Conservation (phyloP, 2,113 vertebrate genomes). For the Peromyscus californicus region DNA sequence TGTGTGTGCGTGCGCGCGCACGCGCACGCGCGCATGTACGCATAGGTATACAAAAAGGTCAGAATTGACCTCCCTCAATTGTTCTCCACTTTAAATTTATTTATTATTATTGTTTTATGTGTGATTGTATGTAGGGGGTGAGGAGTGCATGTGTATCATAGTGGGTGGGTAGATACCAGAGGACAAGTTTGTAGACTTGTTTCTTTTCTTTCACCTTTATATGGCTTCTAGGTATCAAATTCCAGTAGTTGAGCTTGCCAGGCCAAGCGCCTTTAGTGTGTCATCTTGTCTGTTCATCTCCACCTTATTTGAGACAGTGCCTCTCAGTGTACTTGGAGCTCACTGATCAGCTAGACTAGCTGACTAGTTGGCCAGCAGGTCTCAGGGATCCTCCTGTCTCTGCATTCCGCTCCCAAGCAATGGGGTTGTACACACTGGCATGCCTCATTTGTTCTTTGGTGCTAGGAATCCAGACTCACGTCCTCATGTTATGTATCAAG, state of each 20-base stretch:
- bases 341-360: not conserved
- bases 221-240: not conserved
- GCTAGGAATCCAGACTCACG: not conserved
- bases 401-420: not conserved
- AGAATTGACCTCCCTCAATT: not conserved
- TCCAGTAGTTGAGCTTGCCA: not conserved
- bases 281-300: not conserved
- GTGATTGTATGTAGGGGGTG: not conserved
- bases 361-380: too few species aligned
- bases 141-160: not conserved
- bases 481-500: not conserved
- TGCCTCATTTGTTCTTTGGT: not conserved
- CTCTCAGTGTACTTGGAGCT: not conserved
- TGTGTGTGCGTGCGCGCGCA: not conserved
- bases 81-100: not conserved
- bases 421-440: too few species aligned
- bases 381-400: not conserved
- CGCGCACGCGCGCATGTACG: too few species aligned
- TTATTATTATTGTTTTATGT: not conserved
- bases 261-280: not conserved
- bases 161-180: not conserved
- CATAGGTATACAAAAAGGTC: not conserved
- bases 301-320: not conserved
- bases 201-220: not conserved
- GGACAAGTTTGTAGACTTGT: not conserved